A percentile compares a stretch with the other conserved stretches of the same genome.
phyloP scores from a whole-genome alignment of 2,888 invertebrate species.

The Lutraria lutraria region DNA sequence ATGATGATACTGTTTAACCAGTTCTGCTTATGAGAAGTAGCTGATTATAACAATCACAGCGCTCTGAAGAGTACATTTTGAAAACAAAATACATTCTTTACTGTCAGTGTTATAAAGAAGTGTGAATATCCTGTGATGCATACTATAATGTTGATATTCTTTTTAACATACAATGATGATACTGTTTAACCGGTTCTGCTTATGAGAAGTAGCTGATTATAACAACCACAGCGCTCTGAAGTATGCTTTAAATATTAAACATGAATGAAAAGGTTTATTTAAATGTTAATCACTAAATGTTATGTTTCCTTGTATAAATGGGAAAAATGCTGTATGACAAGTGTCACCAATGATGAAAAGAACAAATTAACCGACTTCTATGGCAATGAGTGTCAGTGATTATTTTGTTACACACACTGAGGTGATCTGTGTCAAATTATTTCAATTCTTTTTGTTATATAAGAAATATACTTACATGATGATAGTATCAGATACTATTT shows the following conservation, averaged over 20 bases:
- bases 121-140: neutral
- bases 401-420: slow-evolving; percentile 40
- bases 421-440: neutral
- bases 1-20: slow-evolving; percentile 21
- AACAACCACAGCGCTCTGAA: slow-evolving; percentile 69
- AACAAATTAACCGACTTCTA: slow-evolving; percentile 52
- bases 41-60: slow-evolving; percentile 70
- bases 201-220: slow-evolving; percentile 66
- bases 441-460: neutral
- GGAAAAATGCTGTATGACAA: neutral
- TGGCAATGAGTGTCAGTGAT: slow-evolving; percentile 63
- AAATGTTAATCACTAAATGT: too few relatives aligned
- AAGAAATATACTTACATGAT: neutral
- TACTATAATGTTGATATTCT: too few relatives aligned
- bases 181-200: slow-evolving; percentile 67
- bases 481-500: too few relatives aligned
- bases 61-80: slow-evolving; percentile 45
- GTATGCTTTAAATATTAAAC: neutral
- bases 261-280: neutral
- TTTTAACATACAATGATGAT: slow-evolving; percentile 46
- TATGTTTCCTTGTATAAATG: too few relatives aligned
- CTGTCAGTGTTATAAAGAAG: too few relatives aligned
- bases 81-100: too few relatives aligned
- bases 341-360: slow-evolving; percentile 13
- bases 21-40: slow-evolving; percentile 57